Evolutionary conservation across 2,113 vertebrate genomes (phyloP).

Genomic region (Macrotus californicus): DNA sequence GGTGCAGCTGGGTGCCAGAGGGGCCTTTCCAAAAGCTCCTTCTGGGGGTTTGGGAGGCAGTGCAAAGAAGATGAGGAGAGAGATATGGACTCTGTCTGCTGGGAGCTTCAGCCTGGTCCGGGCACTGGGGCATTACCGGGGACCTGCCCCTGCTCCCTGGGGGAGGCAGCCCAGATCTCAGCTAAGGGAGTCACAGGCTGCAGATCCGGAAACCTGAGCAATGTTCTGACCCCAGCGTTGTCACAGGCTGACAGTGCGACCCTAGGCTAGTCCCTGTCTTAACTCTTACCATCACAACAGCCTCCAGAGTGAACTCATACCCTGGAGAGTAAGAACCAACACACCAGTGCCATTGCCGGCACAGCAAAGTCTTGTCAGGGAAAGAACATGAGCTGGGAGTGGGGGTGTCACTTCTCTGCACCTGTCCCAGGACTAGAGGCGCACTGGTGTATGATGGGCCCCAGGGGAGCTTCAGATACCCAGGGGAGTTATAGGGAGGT

Average conservation of each 20-base stretch:
- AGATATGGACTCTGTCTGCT: neutral
- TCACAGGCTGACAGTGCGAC: neutral
- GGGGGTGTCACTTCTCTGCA: neutral
- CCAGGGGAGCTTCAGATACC: neutral
- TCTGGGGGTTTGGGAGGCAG: too few relatives aligned
- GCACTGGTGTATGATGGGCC: fast-evolving
- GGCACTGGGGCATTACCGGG: neutral
- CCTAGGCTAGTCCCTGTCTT: too few relatives aligned
- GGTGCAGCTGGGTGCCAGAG: neutral
- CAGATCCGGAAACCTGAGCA: neutral
- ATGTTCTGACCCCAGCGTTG: neutral
- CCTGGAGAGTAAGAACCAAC: neutral
- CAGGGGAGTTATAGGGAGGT: neutral
- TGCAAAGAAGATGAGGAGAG: neutral
- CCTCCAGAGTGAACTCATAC: neutral
- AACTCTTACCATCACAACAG: neutral
- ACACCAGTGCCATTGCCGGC: neutral
- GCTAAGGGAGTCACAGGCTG: neutral
- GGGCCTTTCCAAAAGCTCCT: neutral
- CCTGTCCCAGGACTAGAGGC: neutral
- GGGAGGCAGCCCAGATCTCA: neutral
- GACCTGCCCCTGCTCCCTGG: neutral
- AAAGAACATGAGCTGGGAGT: neutral
- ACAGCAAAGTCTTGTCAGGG: neutral
- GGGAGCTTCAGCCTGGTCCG: neutral